These are phyloP conservation scores for Mormyrus lacerda DNA, from an alignment of 2,113 vertebrate genomes.

Conservation along the genomic window DNA sequence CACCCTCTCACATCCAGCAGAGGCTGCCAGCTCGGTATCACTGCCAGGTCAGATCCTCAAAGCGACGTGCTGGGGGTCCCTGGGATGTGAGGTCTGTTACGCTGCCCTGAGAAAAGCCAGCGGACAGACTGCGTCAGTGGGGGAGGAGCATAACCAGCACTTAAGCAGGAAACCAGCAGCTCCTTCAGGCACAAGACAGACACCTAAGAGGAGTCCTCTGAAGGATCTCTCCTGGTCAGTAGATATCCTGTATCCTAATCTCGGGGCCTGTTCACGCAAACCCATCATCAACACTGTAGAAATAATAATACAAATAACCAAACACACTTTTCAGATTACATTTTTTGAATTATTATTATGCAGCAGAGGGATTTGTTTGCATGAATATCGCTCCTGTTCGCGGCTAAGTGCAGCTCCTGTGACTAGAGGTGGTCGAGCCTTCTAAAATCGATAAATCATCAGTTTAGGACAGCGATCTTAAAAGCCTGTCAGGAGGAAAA, in stretches of 20 bases:
- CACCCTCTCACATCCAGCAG: background rate
- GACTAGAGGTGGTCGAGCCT: background rate
- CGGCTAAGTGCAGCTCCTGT: background rate
- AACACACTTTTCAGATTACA: background rate
- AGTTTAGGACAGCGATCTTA: background rate
- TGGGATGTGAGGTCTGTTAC: background rate
- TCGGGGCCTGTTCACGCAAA: background rate
- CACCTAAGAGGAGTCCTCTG: background rate
- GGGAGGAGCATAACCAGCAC: background rate
- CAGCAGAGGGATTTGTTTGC: background rate
- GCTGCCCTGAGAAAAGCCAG: background rate
- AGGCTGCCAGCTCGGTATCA: background rate
- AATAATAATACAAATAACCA: background rate
- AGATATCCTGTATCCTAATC: background rate
- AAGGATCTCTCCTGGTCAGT: background rate
- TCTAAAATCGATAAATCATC: background rate
- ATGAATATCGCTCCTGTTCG: background rate
- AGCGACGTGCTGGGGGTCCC: background rate
- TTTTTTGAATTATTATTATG: constrained; percentile 3
- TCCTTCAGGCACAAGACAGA: background rate
- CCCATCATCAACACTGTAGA: background rate
- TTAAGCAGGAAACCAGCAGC: background rate
- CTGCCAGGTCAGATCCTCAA: background rate
- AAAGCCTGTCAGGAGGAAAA: background rate
- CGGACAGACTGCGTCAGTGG: background rate